Conservation (phyloP, 2,888 invertebrate genomes). For the Tipula vernalis region DNA sequence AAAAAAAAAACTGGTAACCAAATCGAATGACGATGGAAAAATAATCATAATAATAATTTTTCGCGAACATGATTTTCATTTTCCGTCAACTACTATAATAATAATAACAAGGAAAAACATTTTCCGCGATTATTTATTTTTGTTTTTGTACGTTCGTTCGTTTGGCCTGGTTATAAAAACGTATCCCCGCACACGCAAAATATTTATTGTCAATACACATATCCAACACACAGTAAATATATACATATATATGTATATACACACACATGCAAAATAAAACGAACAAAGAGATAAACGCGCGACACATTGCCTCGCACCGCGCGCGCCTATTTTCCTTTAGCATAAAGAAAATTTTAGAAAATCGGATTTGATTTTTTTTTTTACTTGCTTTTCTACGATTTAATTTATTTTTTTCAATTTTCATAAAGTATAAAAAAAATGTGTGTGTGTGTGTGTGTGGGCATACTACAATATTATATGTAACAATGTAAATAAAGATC, state of each 20-base stretch:
- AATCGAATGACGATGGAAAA: neutral
- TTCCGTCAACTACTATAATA: neutral
- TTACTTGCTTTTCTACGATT: neutral
- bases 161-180: neutral
- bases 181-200: neutral
- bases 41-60: neutral
- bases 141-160: neutral
- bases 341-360: neutral
- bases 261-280: neutral
- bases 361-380: neutral
- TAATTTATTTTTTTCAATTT: conserved; percentile 4
- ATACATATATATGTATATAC: neutral
- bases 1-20: neutral
- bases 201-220: neutral
- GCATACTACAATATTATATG: no score
- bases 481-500: neutral
- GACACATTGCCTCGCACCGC: neutral
- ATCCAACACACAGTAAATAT: neutral
- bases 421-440: neutral
- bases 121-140: neutral
- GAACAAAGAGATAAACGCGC: neutral
- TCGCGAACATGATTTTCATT: neutral
- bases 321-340: neutral
- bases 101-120: neutral
- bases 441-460: neutral